phyloP scores from a whole-genome alignment of 2,113 vertebrate genomes.

The Antechinus stuartii region DNA sequence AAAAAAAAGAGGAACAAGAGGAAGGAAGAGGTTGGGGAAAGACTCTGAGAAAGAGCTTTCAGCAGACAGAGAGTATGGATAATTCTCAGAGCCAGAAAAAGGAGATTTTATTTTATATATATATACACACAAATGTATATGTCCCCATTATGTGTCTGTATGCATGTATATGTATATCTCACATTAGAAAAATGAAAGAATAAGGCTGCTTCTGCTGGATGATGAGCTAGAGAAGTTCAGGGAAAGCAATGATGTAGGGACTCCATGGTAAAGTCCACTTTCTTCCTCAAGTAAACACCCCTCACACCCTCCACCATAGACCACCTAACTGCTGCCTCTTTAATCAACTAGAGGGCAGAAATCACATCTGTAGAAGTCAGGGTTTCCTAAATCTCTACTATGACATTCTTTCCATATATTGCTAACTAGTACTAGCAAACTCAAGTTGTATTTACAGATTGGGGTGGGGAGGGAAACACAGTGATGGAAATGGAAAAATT shows the following conservation, averaged over 20 bases:
- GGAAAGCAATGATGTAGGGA: rapidly evolving
- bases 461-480: neutral
- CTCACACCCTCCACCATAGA: neutral
- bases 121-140: no score
- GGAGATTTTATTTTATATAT: no score
- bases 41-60: neutral
- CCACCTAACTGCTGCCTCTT: neutral
- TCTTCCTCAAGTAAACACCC: neutral
- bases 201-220: neutral
- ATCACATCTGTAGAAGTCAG: neutral
- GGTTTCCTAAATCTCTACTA: neutral
- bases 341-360: neutral
- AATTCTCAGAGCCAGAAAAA: slow-evolving; percentile 14
- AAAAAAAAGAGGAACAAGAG: neutral
- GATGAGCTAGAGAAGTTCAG: neutral
- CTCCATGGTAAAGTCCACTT: neutral
- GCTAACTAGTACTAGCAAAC: neutral
- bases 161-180: neutral
- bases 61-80: slow-evolving; percentile 2
- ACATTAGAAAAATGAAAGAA: neutral
- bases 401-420: neutral
- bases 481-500: neutral
- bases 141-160: no score
- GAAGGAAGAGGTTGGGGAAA: slow-evolving; percentile 13
- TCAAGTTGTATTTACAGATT: neutral